Base-by-base conservation (phyloP, 2,888 invertebrate genomes). In the Dioctria rufipes region DNA sequence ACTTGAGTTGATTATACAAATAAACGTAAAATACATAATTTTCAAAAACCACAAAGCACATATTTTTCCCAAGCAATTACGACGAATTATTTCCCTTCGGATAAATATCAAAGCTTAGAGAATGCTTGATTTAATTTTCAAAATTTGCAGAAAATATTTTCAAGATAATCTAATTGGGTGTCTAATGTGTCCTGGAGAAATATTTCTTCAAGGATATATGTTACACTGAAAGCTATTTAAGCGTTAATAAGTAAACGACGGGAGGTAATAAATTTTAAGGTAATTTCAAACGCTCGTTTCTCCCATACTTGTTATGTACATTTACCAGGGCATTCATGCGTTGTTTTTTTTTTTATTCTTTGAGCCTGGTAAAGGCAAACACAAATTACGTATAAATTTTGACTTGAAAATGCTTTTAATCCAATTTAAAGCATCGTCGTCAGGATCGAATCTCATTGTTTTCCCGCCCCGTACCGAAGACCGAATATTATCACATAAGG, bases 321-420 rank as follows among this genome's bases (percentile, higher is more conserved):
- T 46, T 46, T 46, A 46, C 46, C 46, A 8, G 2, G 49, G 6
- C 49, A 46, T 46, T 9, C 5, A 5, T 9, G 49, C 49, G 6
- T 46, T 9, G 1, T 9, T 46, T 25, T 25, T 25, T 25, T 25
- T 25, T 25, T 25, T 25, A 25, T 25, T 46, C 49, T 9, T 0
- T 46, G 49, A 46, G 25, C 25, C 49, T 46, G 49, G 49, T 2
- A 46, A 9, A 46, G 49, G 9, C 49, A 46, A 46, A 46, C 2
- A 63, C 63, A 63, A 63, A 63, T 63, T 40, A 63, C 63, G 40
- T 63, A 6, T 63, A 63, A 63, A 63, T 63, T 63, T 40, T 11
- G 40, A 63, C 63, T 63, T 63, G 63, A 40, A 63, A 63, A 63
- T 9, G 63, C 63, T 63, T 63, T 63, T 63, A 63, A 63, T 63